Evolutionary conservation across 2,797 vertebrate genomes (phyloP).

Genomic region (Anas acuta): DNA sequence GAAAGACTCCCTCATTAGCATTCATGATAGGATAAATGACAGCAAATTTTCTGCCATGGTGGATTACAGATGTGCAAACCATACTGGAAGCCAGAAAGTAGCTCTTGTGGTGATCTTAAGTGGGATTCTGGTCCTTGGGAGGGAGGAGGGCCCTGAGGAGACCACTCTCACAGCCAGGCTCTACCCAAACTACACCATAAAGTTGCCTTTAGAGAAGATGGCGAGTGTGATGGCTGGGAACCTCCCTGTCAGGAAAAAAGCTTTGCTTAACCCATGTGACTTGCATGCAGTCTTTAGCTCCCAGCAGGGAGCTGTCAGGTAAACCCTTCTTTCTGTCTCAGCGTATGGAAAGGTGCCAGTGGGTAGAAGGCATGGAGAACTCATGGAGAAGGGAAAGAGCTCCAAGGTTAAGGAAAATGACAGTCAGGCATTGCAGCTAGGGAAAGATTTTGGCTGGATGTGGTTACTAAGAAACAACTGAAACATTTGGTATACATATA

Average conservation of each 20-base stretch:
- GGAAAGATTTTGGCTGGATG: neutral
- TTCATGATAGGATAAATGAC: neutral
- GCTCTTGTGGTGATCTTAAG: neutral
- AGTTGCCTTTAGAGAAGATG: neutral
- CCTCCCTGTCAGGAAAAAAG: neutral
- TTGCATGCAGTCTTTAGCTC: neutral
- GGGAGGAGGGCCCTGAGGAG: neutral
- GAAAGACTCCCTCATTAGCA: neutral
- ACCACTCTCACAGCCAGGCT: neutral
- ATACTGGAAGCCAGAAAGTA: neutral
- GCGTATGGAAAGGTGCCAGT: neutral
- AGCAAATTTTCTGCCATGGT: neutral
- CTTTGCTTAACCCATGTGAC: neutral
- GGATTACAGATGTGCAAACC: neutral
- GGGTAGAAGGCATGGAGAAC: neutral
- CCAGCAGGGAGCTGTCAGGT: neutral
- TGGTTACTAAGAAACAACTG: constrained; percentile 12
- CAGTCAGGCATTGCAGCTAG: neutral
- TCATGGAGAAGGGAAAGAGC: neutral
- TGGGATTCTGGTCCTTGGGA: neutral
- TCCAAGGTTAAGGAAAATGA: neutral
- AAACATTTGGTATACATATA: neutral
- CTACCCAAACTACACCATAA: neutral
- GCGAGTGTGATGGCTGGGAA: neutral
- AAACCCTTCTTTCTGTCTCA: neutral